These are phyloP conservation scores for Lepidocyrtoides sp. DNA, from an alignment of 2,888 invertebrate genomes.

Conservation along the genomic window DNA sequence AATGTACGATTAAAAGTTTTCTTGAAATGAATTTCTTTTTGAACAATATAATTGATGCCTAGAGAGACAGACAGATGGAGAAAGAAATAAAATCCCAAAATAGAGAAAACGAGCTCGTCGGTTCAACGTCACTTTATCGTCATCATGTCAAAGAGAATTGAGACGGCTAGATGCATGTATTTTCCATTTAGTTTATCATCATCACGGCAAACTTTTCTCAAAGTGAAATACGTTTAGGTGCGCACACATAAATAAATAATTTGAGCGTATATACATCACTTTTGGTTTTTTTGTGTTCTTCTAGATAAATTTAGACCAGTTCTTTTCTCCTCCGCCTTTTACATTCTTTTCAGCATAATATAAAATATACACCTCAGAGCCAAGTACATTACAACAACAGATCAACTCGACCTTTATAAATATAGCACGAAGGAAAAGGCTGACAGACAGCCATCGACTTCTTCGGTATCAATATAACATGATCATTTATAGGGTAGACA, in stretches of 20 bases:
- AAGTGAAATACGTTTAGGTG: neutral
- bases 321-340: neutral
- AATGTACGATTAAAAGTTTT: neutral
- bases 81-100: neutral
- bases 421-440: neutral
- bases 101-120: neutral
- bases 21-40: neutral
- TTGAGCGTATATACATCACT: neutral
- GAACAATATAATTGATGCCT: neutral
- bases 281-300: neutral
- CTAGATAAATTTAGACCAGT: slow-evolving; percentile 28
- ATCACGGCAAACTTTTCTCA: neutral
- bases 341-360: neutral
- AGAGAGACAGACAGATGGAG: neutral
- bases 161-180: too few species aligned
- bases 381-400: neutral
- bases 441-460: neutral
- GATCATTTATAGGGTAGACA: neutral
- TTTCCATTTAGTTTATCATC: neutral
- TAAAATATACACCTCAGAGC: neutral
- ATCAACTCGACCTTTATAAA: neutral
- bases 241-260: neutral
- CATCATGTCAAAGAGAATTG: neutral
- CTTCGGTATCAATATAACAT: neutral
- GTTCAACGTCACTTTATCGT: neutral